Base-by-base conservation (phyloP, 2,113 vertebrate species). In the Psittacula cyanocephala region DNA sequence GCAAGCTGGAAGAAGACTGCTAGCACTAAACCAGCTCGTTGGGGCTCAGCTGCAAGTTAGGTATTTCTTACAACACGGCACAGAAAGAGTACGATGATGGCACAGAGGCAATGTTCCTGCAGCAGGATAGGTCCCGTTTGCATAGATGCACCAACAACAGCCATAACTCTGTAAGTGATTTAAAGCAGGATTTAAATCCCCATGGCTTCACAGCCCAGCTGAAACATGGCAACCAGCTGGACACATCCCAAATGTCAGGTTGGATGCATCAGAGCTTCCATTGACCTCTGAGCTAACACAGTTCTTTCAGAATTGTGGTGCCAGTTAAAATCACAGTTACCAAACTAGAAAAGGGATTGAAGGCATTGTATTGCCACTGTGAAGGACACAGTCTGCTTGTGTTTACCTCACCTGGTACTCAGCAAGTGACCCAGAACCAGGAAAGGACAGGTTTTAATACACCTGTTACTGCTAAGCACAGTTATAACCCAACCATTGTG, bases 201-300 rank as follows among this genome's bases (percentile, higher is more conserved):
- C 18, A 1, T 1, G 11, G 16, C 20, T 88, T 39, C 72, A 6
- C 47, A 67, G 72, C n/a, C 72, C 67, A 49, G 17, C 24, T 1
- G 12, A 76, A 76, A 49, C 31, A 29, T 0, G 16, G 55, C 63
- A 81, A 69, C 57, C 57, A 35, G 64, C 64, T 31, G n/a, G 37
- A 25, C 27, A 49, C 2, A 0, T 47, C 62, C 62, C 84, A 71
- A 1, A 24, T 5, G 14, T 1, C 4, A 59, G 31, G 11, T 0
- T 53, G 81, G 71, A 11, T 22, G 22, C 5, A 8, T 31, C 27
- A 33, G 78, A 64, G 72, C 41, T 35, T 70, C n/a, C 55, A 13
- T 18, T 1, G 6, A 69, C 65, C 70, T 69, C 70, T 43, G 27
- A 52, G 7, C 62, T 29, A 12, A 50, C 12, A 22, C 25, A 20